A percentile compares a stretch with the other conserved stretches of the same genome.
Conservation (phyloP, 2,797 vertebrate species). For the Emys orbicularis region DNA sequence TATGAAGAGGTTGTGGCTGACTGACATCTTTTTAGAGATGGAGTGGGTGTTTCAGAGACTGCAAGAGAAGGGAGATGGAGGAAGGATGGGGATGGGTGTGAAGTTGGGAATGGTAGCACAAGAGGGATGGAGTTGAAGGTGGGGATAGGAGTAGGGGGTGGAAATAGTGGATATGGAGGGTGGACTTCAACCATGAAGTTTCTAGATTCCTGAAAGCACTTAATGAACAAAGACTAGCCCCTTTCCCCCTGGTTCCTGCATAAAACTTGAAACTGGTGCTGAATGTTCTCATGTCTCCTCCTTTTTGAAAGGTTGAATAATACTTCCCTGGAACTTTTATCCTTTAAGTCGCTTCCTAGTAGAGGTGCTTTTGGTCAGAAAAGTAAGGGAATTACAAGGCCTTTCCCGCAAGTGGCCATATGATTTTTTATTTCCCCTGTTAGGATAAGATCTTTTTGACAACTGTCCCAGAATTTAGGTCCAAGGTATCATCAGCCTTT, state of each 20-base stretch:
- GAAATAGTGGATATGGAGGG: too few species aligned
- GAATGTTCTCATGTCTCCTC: background rate
- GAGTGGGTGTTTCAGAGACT: background rate
- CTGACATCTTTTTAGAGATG: background rate
- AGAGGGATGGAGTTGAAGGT: background rate
- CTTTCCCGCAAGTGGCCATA: background rate
- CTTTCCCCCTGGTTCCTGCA: background rate
- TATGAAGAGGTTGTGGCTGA: background rate
- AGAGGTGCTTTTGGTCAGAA: background rate
- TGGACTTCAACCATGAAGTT: background rate
- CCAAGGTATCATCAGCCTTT: background rate
- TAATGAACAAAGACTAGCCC: background rate
- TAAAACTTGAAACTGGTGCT: background rate
- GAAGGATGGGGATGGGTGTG: background rate
- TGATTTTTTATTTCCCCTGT: background rate
- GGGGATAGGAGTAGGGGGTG: background rate
- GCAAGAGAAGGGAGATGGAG: too few species aligned
- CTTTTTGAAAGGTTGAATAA: background rate
- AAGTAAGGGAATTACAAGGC: background rate
- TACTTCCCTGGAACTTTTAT: background rate
- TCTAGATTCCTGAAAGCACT: background rate
- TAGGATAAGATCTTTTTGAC: background rate
- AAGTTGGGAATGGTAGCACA: background rate
- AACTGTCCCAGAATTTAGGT: background rate
- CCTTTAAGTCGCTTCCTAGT: background rate